Base-by-base conservation (phyloP, 2,113 vertebrate genomes). In the Hippoglossus stenolepis region DNA sequence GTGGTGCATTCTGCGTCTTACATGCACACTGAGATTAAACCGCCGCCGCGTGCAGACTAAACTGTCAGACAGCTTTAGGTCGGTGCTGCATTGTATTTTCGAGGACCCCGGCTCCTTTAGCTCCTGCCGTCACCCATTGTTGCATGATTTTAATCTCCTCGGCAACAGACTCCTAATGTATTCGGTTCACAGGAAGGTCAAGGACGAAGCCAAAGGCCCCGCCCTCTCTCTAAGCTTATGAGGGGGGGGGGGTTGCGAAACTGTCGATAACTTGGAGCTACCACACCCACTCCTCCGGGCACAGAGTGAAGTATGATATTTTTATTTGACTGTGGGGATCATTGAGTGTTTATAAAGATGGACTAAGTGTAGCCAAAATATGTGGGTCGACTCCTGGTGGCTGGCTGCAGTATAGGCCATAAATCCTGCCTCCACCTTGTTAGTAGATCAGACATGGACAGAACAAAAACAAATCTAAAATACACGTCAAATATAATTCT, bases 151-250 rank as follows among this genome's bases (percentile, higher is more conserved):
- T 88, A 93, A 91, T 92, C 90, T 88, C 84, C 85, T 79, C 83
- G 70, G 91, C 84, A 82, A 87, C 86, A 89, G 81, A 82, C 80
- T 87, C 75, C 76, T 89, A 89, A 89, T 91, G 85, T 80, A 90
- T 90, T 82, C 69, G 89, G 92, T 92, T 94, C 92, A 93, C 76
- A 26, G 84, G 79, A 80, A 90, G 92, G 92, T 94, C 92, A 94
- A 93, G 93, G 92, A 90, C 87, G 2, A 86, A 24, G 83, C 65
- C 77, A 75, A 85, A 58, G 7, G 65, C 81, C 70, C 90, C 83
- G 10, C 77, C 86, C 75, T 73, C 70, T 70, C 84, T 76, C 80
- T 66, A 86, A 72, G 72, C 73, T 77, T 59, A n/a, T n/a, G 9
- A 45, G 18, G 40, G 13, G 12, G 13, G 12, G 11, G 11, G 17